A percentile compares a stretch with the other conserved stretches of the same genome.
phyloP scores from a whole-genome alignment of 2,888 invertebrate genomes.

The Anorthoa munda region DNA sequence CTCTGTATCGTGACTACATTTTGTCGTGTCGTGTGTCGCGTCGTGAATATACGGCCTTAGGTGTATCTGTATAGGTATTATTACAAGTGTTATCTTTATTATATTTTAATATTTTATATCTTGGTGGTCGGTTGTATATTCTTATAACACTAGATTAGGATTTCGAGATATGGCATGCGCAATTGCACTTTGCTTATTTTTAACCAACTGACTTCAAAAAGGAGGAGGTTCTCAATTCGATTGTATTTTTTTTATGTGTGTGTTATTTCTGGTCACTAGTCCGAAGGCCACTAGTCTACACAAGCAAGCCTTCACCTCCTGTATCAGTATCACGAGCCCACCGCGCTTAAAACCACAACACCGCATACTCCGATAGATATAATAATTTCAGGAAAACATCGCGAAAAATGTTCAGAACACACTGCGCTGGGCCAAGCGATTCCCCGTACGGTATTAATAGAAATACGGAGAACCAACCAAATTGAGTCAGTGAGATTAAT shows the following conservation, averaged over 20 bases:
- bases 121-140: constrained; percentile 3
- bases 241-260: too few relatives aligned
- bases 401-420: constrained; percentile 48
- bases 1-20: too few relatives aligned
- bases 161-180: too few relatives aligned
- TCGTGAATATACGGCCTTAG: too few relatives aligned
- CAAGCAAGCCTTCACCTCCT: constrained; percentile 33
- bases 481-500: constrained; percentile 49
- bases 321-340: constrained; percentile 25
- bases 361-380: constrained; percentile 12
- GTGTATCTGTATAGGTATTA: background rate
- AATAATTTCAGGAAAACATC: constrained; percentile 35
- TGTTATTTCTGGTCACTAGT: too few relatives aligned
- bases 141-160: background rate
- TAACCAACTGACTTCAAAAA: background rate
- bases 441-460: constrained; percentile 53
- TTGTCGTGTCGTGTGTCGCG: too few relatives aligned
- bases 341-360: constrained; percentile 37
- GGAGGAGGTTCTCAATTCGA: too few relatives aligned
- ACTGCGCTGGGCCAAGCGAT: constrained; percentile 14
- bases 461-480: constrained; percentile 47
- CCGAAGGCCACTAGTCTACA: constrained; percentile 6
- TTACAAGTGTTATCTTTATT: constrained; percentile 1
- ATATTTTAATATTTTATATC: constrained; percentile 25
- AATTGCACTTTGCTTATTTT: background rate